A percentile compares a stretch with the other conserved stretches of the same genome.
These are phyloP conservation scores for Anastrepha obliqua DNA, from an alignment of 1,140 invertebrate species.

Conservation along the genomic window DNA sequence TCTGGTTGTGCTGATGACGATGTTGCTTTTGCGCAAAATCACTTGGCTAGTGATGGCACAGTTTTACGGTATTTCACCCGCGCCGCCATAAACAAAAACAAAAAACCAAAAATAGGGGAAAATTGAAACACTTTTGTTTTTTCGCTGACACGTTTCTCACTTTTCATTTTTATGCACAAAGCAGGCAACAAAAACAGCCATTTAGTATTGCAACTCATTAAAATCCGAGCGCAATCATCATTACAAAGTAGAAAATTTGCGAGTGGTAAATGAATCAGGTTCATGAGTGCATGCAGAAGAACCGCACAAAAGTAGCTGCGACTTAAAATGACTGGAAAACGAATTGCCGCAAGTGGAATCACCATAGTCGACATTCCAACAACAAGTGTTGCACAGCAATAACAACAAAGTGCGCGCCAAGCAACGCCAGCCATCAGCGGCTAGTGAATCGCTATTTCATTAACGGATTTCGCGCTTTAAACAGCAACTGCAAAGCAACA, in stretches of 20 bases:
- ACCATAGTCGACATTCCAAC: neutral
- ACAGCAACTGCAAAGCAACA: neutral
- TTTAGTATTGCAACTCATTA: constrained; percentile 27
- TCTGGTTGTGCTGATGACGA: constrained; percentile 5
- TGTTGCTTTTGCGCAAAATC: constrained; percentile 15
- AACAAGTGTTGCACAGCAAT: neutral
- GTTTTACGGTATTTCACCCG: neutral
- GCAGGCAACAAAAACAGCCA: neutral
- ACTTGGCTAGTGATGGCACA: constrained; percentile 17
- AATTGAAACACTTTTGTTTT: neutral
- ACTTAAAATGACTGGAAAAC: neutral
- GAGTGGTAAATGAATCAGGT: neutral
- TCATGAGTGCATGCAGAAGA: neutral
- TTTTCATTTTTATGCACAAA: neutral
- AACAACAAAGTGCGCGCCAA: neutral
- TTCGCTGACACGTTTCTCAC: neutral
- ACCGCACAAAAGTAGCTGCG: neutral
- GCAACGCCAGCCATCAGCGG: neutral
- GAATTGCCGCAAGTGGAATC: neutral
- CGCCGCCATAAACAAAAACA: neutral
- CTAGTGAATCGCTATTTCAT: neutral
- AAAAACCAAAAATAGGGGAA: neutral
- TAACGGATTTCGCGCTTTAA: neutral
- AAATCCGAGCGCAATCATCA: neutral
- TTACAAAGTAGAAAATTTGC: neutral